These are phyloP conservation scores for Micrasema minimum DNA, from an alignment of 1,140 invertebrate species.

Conservation along the genomic window DNA sequence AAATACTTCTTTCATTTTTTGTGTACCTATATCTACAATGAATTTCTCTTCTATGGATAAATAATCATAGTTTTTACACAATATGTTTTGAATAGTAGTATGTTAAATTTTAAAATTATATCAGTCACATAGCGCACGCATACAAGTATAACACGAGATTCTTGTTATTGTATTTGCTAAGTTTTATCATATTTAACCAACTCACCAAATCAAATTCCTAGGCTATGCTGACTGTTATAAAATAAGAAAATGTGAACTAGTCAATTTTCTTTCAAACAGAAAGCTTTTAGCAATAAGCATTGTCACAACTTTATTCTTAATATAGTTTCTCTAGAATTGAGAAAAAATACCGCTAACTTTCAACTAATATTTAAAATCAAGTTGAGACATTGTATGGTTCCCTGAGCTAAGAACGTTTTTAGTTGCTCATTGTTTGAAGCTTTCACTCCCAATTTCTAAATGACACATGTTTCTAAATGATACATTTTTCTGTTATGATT, in stretches of 20 bases:
- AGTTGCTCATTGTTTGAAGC: conserved; percentile 21
- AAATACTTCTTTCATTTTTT: conserved; percentile 12
- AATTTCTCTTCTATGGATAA: conserved; percentile 20
- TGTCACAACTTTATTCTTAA: conserved; percentile 31
- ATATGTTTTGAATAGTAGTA: conserved; percentile 22
- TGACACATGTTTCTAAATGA: too few relatives aligned
- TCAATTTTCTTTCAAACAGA: not conserved
- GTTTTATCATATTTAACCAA: conserved; percentile 25
- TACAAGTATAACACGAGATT: conserved; percentile 18
- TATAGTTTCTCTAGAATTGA: conserved; percentile 1
- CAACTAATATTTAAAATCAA: conserved; percentile 20
- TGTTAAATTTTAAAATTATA: conserved; percentile 37
- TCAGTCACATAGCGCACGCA: conserved; percentile 40
- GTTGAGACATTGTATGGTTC: conserved; percentile 22
- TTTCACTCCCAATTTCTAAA: not conserved
- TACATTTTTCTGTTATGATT: too few relatives aligned
- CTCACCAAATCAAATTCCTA: not conserved
- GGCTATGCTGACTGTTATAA: too few relatives aligned
- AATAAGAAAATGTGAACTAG: not conserved
- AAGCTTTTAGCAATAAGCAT: conserved; percentile 25
- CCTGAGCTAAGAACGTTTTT: conserved; percentile 31
- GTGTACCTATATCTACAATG: conserved; percentile 17
- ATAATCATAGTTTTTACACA: conserved; percentile 28
- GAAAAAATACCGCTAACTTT: not conserved
- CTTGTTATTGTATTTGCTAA: conserved; percentile 25